phyloP scores from a whole-genome alignment of 2,113 vertebrate species.

The Hemiprocne comata region DNA sequence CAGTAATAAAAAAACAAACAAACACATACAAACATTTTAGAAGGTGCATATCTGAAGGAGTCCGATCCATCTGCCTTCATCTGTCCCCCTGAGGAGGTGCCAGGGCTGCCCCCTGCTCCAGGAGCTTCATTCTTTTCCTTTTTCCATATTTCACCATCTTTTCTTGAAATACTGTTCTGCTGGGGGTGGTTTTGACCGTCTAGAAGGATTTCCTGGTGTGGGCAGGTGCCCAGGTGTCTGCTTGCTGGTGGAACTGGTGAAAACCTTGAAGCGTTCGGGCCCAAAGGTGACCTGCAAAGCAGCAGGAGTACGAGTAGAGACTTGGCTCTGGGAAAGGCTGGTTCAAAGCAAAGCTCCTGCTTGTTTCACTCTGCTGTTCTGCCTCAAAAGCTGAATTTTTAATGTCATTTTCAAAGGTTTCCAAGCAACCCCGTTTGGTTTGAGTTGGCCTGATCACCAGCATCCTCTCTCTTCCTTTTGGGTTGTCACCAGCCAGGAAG shows the following conservation, averaged over 20 bases:
- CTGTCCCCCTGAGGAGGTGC: slow-evolving; percentile 46
- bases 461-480: neutral
- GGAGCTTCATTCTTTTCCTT: neutral
- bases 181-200: neutral
- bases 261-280: neutral
- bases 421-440: neutral
- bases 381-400: neutral
- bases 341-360: neutral
- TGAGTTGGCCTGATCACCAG: neutral
- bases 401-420: neutral
- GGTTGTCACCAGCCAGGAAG: neutral
- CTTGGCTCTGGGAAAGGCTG: neutral
- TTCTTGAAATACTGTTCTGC: neutral
- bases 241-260: neutral
- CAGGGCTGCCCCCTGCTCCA: neutral
- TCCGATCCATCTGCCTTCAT: slow-evolving; percentile 57
- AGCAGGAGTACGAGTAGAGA: accelerated
- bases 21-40: neutral
- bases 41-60: slow-evolving; percentile 1
- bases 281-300: neutral
- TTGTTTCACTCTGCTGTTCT: neutral
- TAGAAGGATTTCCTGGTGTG: accelerated
- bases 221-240: neutral
- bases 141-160: neutral
- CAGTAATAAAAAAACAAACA: neutral